A percentile compares a stretch with the other conserved stretches of the same genome.
phyloP scores from a whole-genome alignment of 2,113 vertebrate genomes.

The Siniperca chuatsi region DNA sequence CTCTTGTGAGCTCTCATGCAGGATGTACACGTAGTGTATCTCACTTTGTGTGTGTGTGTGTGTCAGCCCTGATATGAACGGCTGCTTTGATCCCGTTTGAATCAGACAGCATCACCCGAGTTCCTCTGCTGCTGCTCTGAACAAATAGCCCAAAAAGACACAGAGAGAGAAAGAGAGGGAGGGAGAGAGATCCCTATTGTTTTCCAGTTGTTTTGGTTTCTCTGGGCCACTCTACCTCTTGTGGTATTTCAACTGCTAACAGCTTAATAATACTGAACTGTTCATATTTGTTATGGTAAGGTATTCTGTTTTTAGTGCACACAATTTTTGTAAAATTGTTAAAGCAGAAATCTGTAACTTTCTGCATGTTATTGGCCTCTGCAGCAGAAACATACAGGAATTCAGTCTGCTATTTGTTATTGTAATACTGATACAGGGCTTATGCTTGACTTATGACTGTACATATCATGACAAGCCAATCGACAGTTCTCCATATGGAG shows the following conservation, averaged over 20 bases:
- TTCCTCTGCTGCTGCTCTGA: constrained; percentile 58
- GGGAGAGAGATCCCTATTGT: constrained; percentile 27
- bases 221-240: constrained; percentile 13
- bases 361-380: neutral
- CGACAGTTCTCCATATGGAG: neutral
- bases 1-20: constrained; percentile 2
- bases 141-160: constrained; percentile 62
- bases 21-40: constrained; percentile 4
- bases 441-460: constrained; percentile 1
- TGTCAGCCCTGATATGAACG: constrained; percentile 55
- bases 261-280: constrained; percentile 4
- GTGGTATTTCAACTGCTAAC: constrained; percentile 13
- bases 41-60: constrained; percentile 30
- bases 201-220: constrained; percentile 7
- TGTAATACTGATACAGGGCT: neutral
- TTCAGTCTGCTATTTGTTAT: constrained; percentile 1
- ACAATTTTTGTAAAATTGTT: neutral
- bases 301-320: neutral
- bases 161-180: neutral
- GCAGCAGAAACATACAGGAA: constrained; percentile 26
- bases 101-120: constrained; percentile 56
- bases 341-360: neutral
- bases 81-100: constrained; percentile 74
- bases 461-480: constrained; percentile 8
- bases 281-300: neutral